phyloP scores from a whole-genome alignment of 2,113 vertebrate species.

The Heliornis fulica region DNA sequence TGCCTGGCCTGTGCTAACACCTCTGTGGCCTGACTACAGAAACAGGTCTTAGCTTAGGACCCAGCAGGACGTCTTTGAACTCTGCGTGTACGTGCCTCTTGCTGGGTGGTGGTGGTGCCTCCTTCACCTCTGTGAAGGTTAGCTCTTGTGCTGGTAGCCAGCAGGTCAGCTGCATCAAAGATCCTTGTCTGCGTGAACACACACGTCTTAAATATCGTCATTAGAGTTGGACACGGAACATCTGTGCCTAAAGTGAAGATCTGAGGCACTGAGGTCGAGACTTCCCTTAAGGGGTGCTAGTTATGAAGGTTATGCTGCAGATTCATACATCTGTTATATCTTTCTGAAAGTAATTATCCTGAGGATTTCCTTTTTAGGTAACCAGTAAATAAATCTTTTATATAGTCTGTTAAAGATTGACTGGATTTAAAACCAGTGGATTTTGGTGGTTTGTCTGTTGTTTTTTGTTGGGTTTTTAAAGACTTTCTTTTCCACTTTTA shows the following conservation, averaged over 20 bases:
- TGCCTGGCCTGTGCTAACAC: not conserved
- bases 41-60: not conserved
- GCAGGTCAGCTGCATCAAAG: not conserved
- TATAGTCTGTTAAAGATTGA: not conserved
- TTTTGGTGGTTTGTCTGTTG: not conserved
- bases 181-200: not conserved
- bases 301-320: not conserved
- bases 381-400: not conserved
- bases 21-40: rapidly evolving
- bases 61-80: not conserved
- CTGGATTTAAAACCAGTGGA: not conserved
- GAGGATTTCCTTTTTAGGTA: not conserved
- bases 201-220: rapidly evolving
- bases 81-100: too few relatives aligned
- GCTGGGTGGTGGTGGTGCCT: not conserved
- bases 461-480: not conserved
- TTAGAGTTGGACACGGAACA: not conserved
- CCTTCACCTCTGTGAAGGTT: not conserved
- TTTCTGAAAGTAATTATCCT: not conserved
- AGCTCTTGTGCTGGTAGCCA: not conserved
- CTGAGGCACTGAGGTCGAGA: rapidly evolving
- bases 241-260: not conserved
- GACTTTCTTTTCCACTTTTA: rapidly evolving
- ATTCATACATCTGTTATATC: not conserved
- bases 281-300: not conserved